Conservation (phyloP, 2,797 vertebrate species). For the Myotis pilosus region DNA sequence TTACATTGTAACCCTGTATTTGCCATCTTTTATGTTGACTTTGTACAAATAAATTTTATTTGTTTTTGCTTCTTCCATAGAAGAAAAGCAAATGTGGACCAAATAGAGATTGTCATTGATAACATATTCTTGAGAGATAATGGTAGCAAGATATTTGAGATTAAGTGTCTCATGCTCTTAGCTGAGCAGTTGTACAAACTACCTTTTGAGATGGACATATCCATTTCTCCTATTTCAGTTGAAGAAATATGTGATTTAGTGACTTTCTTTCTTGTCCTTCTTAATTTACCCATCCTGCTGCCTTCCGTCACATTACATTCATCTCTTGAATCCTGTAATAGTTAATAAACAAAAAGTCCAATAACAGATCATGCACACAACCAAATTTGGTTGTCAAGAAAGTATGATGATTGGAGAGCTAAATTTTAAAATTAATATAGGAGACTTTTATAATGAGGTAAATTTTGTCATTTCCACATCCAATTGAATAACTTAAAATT, state of each 20-base stretch:
- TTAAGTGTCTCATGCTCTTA: background rate
- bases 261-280: conserved; percentile 85
- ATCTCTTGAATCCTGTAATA: conserved; percentile 84
- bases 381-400: background rate
- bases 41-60: background rate
- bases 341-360: conserved; percentile 79
- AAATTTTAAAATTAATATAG: background rate
- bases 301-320: conserved; percentile 89
- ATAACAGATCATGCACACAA: conserved; percentile 44
- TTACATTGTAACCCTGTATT: background rate
- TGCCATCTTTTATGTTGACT: background rate
- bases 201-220: conserved; percentile 71
- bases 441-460: background rate
- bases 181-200: background rate
- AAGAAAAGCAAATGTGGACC: conserved; percentile 53
- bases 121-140: conserved; percentile 55
- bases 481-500: conserved; percentile 1
- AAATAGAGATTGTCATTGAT: conserved; percentile 66
- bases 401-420: background rate
- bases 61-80: conserved; percentile 61
- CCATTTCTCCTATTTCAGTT: conserved; percentile 82
- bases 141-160: conserved; percentile 71
- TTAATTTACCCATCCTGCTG: conserved; percentile 84
- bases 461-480: background rate
- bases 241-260: conserved; percentile 77